A percentile compares a stretch with the other conserved stretches of the same genome.
Evolutionary conservation across 2,113 vertebrate genomes (phyloP).

Genomic region (Oxyura jamaicensis): DNA sequence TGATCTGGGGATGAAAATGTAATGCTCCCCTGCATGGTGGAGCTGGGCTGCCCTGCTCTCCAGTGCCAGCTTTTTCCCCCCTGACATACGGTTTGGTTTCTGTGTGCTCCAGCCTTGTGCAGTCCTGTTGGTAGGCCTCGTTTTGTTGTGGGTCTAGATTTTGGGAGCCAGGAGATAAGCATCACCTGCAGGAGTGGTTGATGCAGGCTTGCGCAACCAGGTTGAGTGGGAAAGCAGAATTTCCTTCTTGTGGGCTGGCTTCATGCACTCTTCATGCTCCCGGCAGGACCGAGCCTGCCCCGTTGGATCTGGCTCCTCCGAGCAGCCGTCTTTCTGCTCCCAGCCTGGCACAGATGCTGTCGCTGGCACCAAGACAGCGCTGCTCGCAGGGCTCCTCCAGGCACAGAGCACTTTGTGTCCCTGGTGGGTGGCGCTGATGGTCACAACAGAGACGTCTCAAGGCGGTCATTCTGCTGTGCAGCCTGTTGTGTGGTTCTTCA

Average conservation of each 20-base stretch:
- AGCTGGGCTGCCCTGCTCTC: not conserved
- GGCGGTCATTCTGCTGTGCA: not conserved
- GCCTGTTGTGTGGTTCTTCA: not conserved
- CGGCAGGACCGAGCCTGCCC: slow-evolving; percentile 15
- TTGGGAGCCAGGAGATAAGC: not conserved
- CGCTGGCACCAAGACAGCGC: not conserved
- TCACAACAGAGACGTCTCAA: not conserved
- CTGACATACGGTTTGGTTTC: not conserved
- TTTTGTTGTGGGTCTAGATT: not conserved
- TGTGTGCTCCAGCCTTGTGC: not conserved
- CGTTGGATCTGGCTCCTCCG: not conserved
- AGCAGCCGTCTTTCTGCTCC: not conserved
- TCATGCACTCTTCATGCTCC: not conserved
- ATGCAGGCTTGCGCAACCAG: not conserved
- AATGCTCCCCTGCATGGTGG: not conserved
- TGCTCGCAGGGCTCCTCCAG: not conserved
- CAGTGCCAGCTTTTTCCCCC: not conserved
- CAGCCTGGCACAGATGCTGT: not conserved
- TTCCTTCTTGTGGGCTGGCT: not conserved
- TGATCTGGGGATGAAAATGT: not conserved
- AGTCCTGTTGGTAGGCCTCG: not conserved
- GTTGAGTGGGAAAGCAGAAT: not conserved
- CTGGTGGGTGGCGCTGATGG: not conserved
- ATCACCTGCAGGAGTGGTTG: not conserved
- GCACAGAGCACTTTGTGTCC: not conserved